These are phyloP conservation scores for Camelus dromedarius DNA, from an alignment of 2,113 vertebrate genomes.

Conservation along the genomic window DNA sequence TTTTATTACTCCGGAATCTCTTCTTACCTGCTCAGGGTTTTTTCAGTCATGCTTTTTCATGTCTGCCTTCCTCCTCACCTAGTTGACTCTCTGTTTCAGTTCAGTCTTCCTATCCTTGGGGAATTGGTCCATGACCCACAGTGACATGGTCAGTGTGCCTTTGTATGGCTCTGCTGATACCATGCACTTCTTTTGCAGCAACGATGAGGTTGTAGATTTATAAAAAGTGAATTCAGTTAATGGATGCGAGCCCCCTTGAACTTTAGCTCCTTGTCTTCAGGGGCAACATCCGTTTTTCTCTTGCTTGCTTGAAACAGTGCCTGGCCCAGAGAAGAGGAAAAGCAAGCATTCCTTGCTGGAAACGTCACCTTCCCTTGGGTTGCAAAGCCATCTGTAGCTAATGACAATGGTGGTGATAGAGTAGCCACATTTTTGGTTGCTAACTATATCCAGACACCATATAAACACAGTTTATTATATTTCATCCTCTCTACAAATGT, in stretches of 20 bases:
- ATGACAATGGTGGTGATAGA: not conserved
- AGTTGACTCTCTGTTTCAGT: not conserved
- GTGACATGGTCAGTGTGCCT: not conserved
- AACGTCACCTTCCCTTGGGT: not conserved
- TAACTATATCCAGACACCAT: not conserved
- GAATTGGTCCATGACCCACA: not conserved
- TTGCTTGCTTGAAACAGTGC: not conserved
- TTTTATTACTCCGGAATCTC: not conserved
- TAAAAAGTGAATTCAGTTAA: not conserved
- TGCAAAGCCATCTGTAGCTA: not conserved
- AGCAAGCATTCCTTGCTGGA: not conserved
- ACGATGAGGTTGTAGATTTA: not conserved
- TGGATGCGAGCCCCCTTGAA: not conserved
- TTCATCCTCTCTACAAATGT: not conserved
- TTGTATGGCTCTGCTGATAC: not conserved
- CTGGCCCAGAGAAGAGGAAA: not conserved
- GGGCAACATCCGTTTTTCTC: not conserved
- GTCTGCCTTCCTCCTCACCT: not conserved
- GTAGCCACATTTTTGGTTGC: not conserved
- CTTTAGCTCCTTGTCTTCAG: not conserved
- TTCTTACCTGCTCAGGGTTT: not conserved
- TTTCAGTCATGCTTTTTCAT: not conserved
- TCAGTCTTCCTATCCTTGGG: not conserved
- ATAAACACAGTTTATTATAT: not conserved
- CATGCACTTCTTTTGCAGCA: not conserved